These are phyloP conservation scores for Anas platyrhynchos DNA, from an alignment of 2,113 vertebrate genomes.

Conservation along the genomic window DNA sequence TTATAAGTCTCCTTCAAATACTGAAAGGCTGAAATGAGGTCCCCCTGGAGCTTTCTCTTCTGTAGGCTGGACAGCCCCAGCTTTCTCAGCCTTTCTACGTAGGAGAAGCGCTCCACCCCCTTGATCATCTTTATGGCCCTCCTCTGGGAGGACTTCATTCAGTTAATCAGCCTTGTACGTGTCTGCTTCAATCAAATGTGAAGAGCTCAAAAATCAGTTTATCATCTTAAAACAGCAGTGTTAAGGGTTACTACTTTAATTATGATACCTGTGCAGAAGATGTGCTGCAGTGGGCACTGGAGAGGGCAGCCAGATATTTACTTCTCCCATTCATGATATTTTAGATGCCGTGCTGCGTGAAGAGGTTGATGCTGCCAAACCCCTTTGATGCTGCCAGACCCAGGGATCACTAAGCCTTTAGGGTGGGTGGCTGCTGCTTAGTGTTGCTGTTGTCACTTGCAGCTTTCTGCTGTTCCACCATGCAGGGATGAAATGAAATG, in stretches of 20 bases:
- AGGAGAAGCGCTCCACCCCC: too few relatives aligned
- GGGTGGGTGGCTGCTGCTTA: neutral
- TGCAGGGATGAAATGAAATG: neutral
- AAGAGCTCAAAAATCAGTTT: neutral
- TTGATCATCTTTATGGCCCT: too few relatives aligned
- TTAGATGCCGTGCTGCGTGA: neutral
- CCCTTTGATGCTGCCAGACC: neutral
- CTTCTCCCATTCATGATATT: neutral
- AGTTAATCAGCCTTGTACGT: fast-evolving
- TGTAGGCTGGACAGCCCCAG: too few relatives aligned
- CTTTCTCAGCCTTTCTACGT: too few relatives aligned
- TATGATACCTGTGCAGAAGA: neutral
- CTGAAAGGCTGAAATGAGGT: too few relatives aligned
- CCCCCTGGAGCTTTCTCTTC: too few relatives aligned
- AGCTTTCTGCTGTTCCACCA: neutral
- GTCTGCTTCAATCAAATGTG: neutral
- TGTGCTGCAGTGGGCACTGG: neutral
- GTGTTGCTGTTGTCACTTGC: fast-evolving
- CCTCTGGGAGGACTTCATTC: neutral
- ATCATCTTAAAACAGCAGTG: neutral
- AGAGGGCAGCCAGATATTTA: neutral
- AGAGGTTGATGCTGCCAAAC: neutral
- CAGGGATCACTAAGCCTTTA: neutral
- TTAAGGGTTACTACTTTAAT: neutral
- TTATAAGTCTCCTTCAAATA: too few relatives aligned